Conservation (phyloP, 2,797 vertebrate genomes). For the Acanthiza pusilla region DNA sequence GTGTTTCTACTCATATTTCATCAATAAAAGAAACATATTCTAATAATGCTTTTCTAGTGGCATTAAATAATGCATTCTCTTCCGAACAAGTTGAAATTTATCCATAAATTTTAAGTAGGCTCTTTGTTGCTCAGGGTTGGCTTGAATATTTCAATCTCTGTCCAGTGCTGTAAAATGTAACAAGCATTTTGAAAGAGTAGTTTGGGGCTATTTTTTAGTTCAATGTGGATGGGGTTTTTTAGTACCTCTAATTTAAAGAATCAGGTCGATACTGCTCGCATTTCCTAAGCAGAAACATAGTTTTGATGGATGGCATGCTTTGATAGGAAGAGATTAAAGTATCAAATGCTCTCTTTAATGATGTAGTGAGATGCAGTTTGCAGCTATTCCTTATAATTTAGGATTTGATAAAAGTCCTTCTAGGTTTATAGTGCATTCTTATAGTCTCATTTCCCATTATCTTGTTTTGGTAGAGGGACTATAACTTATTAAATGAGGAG, state of each 20-base stretch:
- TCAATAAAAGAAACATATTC: neutral
- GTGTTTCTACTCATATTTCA: neutral
- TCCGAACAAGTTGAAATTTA: neutral
- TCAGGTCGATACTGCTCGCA: neutral
- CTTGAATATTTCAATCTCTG: neutral
- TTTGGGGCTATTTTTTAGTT: neutral
- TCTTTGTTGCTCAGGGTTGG: constrained; percentile 6
- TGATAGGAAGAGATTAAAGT: constrained; percentile 2
- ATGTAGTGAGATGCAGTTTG: neutral
- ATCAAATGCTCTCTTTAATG: constrained; percentile 1
- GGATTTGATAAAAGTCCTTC: neutral
- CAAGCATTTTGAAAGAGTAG: neutral
- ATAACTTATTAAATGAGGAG: neutral
- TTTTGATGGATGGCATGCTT: neutral
- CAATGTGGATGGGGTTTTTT: neutral
- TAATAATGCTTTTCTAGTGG: constrained; percentile 11
- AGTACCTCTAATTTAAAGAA: neutral
- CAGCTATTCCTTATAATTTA: neutral
- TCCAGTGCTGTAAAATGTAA: constrained; percentile 46
- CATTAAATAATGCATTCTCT: neutral
- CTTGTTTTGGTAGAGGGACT: neutral
- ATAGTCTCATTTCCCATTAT: constrained; percentile 9
- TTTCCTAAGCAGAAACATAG: neutral
- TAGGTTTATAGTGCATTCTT: constrained; percentile 5
- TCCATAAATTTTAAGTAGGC: neutral